Conservation (phyloP, 2,888 invertebrate species). For the Amphimallon solstitiale region DNA sequence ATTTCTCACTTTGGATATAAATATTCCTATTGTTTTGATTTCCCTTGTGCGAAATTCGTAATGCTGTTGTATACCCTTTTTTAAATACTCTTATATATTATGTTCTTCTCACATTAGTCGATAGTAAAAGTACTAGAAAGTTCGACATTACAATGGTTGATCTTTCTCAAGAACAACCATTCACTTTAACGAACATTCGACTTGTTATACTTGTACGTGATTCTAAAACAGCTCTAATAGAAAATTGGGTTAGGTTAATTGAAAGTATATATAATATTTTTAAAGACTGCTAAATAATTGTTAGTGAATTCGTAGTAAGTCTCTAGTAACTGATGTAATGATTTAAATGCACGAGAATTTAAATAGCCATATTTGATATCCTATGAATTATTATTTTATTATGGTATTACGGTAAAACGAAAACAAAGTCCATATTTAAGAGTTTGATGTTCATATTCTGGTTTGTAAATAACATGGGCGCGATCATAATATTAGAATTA, state of each 20-base stretch:
- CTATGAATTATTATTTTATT: no score
- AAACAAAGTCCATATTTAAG: no score
- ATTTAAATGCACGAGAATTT: no score
- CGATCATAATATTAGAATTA: no score
- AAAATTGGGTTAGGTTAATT: background rate
- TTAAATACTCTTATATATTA: background rate
- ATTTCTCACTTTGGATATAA: no score
- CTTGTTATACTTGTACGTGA: background rate
- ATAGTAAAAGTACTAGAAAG: constrained; percentile 31
- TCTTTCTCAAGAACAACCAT: constrained; percentile 25
- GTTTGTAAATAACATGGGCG: no score
- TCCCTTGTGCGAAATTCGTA: background rate
- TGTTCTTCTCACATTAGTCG: constrained; percentile 1
- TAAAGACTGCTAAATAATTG: no score
- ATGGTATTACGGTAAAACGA: no score
- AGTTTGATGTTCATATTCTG: no score
- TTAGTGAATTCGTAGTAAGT: no score
- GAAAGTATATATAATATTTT: constrained; percentile 14
- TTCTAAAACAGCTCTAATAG: background rate
- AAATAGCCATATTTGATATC: no score
- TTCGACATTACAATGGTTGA: constrained; percentile 11
- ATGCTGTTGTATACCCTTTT: background rate
- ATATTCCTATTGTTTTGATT: background rate
- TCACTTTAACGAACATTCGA: constrained; percentile 10
- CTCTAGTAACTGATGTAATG: no score